These are phyloP conservation scores for Drosophila elegans DNA, from an alignment of 1,140 invertebrate species.

Conservation along the genomic window DNA sequence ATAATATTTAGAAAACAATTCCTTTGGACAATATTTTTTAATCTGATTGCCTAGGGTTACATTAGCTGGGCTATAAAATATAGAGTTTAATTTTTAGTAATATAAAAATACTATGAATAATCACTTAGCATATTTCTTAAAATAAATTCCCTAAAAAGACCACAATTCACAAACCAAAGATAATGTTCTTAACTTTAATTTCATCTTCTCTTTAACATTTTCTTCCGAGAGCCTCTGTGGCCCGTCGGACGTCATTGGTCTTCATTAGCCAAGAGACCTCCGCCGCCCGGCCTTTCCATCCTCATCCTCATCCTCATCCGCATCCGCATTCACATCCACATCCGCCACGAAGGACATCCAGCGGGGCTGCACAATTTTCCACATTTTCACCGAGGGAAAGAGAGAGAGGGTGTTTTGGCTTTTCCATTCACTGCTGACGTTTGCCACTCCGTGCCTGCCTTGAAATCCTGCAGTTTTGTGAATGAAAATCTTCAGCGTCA, in stretches of 20 bases:
- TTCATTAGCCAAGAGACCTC: slow-evolving; percentile 43
- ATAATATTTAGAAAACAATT: too few species aligned
- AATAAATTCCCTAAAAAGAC: too few species aligned
- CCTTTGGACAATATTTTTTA: too few species aligned
- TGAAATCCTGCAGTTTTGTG: slow-evolving; percentile 71
- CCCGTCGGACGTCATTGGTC: slow-evolving; percentile 53
- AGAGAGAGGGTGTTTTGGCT: background rate
- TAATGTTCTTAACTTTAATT: background rate
- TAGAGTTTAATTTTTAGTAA: too few species aligned
- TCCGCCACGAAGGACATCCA: slow-evolving; percentile 14
- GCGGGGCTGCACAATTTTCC: slow-evolving; percentile 12
- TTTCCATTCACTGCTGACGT: slow-evolving; percentile 35
- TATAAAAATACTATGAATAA: too few species aligned
- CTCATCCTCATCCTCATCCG: background rate
- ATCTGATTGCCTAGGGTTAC: too few species aligned
- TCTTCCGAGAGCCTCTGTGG: background rate
- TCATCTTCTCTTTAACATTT: background rate
- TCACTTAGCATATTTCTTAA: too few species aligned
- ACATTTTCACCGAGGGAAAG: slow-evolving; percentile 1
- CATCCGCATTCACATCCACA: slow-evolving; percentile 4
- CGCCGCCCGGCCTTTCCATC: slow-evolving; percentile 3
- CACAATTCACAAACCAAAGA: too few species aligned
- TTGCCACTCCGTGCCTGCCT: slow-evolving; percentile 30
- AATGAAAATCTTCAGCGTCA: slow-evolving; percentile 68
- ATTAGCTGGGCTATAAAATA: too few species aligned